Evolutionary conservation across 2,113 vertebrate genomes (phyloP).

Genomic region (Gymnocephalus cernua): DNA sequence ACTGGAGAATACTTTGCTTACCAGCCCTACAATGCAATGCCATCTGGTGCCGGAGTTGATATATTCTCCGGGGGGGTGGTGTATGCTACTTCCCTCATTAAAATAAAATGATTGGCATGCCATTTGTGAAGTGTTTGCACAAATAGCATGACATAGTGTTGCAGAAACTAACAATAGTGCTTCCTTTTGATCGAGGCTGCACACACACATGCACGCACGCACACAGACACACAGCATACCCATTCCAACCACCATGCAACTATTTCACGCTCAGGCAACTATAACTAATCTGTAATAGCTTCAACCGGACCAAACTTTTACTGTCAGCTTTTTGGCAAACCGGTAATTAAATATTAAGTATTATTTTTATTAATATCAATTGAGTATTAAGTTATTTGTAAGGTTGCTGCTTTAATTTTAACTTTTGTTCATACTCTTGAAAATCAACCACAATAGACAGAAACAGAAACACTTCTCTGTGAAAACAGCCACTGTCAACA

Average conservation of each 20-base stretch:
- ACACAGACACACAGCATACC: neutral
- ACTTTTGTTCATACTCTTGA: neutral
- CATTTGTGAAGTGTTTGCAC: slow-evolving; percentile 25
- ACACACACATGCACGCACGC: neutral
- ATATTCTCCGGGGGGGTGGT: neutral
- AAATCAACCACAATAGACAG: neutral
- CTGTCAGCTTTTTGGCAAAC: neutral
- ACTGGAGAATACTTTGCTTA: slow-evolving; percentile 17
- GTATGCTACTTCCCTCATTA: slow-evolving; percentile 36
- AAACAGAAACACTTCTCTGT: neutral
- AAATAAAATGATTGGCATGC: slow-evolving; percentile 42
- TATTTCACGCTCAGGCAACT: slow-evolving; percentile 40
- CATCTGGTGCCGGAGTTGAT: slow-evolving; percentile 33
- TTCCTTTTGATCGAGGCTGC: slow-evolving; percentile 27
- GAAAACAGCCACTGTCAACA: no score
- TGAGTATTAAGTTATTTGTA: neutral
- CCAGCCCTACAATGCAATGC: slow-evolving; percentile 17
- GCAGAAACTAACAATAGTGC: neutral
- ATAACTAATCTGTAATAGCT: slow-evolving; percentile 29
- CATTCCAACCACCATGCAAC: slow-evolving; percentile 17
- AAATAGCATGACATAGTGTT: no score
- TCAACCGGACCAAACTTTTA: slow-evolving; percentile 3
- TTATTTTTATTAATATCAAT: no score
- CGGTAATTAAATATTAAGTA: neutral
- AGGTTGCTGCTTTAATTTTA: neutral